Conservation (phyloP, 1,140 invertebrate species). For the Bombus affinis region DNA sequence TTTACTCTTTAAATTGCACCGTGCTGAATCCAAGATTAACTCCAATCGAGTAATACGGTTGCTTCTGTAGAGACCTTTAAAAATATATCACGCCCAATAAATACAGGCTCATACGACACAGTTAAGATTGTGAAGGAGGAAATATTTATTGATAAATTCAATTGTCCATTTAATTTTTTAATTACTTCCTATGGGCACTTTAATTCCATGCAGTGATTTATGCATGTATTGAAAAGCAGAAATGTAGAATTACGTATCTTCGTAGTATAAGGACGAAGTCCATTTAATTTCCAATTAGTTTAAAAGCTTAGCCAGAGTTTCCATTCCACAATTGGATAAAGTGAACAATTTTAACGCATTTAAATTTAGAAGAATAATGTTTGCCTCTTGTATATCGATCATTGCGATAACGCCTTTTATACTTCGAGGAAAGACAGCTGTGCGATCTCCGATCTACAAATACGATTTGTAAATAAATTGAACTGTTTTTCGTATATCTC, state of each 20-base stretch:
- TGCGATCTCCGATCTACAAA: constrained; percentile 8
- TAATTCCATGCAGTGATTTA: too few relatives aligned
- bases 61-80: neutral
- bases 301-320: neutral
- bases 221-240: neutral
- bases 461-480: constrained; percentile 37
- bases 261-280: too few relatives aligned
- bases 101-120: too few relatives aligned
- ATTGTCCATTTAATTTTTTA: too few relatives aligned
- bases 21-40: neutral
- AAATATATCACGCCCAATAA: neutral
- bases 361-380: neutral
- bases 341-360: neutral
- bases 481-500: constrained; percentile 7
- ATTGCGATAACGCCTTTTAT: neutral
- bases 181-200: too few relatives aligned
- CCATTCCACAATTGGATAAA: neutral
- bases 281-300: neutral
- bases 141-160: too few relatives aligned
- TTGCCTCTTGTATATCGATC: neutral
- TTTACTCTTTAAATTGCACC: neutral
- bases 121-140: too few relatives aligned
- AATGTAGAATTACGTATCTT: neutral
- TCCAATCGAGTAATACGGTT: neutral
- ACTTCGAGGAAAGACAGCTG: neutral